Base-by-base conservation (phyloP, 2,797 vertebrate genomes). In the Microhierax caerulescens region DNA sequence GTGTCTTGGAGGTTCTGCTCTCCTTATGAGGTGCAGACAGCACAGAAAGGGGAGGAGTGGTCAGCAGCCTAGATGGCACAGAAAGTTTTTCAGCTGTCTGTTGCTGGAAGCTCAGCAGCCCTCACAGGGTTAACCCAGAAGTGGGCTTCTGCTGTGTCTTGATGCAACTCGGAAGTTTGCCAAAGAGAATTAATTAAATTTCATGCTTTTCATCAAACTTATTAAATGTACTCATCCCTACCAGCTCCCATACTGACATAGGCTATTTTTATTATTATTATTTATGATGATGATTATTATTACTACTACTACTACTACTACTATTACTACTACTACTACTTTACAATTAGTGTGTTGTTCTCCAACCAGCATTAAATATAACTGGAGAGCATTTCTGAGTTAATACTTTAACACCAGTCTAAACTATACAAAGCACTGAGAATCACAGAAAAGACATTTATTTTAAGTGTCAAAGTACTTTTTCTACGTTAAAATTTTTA, bases 141-240 rank as follows among this genome's bases (percentile, higher is more conserved):
- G 37, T 48, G 57, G n/a, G 34, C 24, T 84, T 73, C 79, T 93
- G 75, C 76, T 10, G 5, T 75, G 61, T 80, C 89, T 85, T 95
- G 91, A 93, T 73, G 81, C 22, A 78, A 73, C 43, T 95, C 37
- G 9, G 87, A 95, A 81, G 59, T 90, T 91, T 96, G 94, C 91
- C 96, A 95, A 84, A 91, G 37, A 69, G 20, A 53, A 88, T 96
- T 95, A 96, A 95, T 91, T 96, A 78, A 72, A 96, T 97, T 91
- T 94, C 89, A 93, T 93, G 82, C 90, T 95, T 97, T 96, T 85
- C 88, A 81, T 83, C 65, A 81, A 85, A 90, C 73, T 93, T 95
- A 88, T 90, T 96, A 91, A 95, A 89, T 74, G 59, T 74, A 80
- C 84, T 91, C 72, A 82, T 92, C 68, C 84, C 63, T 91, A 97